phyloP scores from a whole-genome alignment of 2,888 invertebrate species.

The Caradrina clavipalpis region DNA sequence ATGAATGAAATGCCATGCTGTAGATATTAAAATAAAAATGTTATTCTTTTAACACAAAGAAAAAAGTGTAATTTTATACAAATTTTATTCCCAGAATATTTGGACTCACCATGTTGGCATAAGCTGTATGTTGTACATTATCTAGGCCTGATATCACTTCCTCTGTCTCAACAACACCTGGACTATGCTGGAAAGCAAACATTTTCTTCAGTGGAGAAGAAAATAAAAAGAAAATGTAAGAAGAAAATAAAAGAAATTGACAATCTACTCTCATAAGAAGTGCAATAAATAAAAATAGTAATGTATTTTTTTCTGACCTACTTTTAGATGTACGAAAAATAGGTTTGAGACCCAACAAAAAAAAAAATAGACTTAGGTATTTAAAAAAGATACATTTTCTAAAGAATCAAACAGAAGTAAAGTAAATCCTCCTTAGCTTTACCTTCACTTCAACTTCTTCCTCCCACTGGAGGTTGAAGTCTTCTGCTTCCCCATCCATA shows the following conservation, averaged over 20 bases:
- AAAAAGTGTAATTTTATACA: neutral
- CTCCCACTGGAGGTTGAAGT: conserved; percentile 87
- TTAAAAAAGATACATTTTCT: too few relatives aligned
- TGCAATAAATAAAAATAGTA: neutral
- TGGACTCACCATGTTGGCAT: conserved; percentile 79
- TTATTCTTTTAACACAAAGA: neutral
- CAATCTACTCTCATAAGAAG: neutral
- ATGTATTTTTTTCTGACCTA: too few relatives aligned
- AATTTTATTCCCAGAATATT: neutral
- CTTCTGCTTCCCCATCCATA: conserved; percentile 84
- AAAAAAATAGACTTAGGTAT: neutral
- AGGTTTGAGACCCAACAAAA: neutral
- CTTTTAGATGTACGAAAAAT: neutral
- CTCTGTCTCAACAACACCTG: conserved; percentile 73
- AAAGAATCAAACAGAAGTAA: neutral
- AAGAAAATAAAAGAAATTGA: conserved; percentile 49
- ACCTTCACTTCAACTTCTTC: conserved; percentile 86
- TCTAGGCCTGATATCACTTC: conserved; percentile 81
- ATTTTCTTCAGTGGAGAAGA: conserved; percentile 59
- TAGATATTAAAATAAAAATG: neutral
- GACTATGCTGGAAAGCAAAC: conserved; percentile 74
- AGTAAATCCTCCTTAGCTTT: conserved; percentile 34
- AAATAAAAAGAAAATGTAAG: conserved; percentile 47
- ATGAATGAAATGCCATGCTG: neutral
- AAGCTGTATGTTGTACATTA: conserved; percentile 75